phyloP scores from a whole-genome alignment of 37 sponge, comb jelly and placozoan species.

The Agelas oroides region DNA sequence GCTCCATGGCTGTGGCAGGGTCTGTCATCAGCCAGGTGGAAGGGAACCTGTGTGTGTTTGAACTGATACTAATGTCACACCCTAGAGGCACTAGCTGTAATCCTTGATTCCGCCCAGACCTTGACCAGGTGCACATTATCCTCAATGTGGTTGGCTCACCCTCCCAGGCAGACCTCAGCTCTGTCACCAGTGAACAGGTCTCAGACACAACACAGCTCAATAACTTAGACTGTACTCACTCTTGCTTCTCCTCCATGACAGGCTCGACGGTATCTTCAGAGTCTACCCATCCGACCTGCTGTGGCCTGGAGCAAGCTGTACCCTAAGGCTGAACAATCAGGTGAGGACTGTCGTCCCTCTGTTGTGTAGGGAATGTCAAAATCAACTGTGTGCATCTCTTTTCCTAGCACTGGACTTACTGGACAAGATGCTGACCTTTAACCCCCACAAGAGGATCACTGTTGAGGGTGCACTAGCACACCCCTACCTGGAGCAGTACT shows the following conservation, averaged over 20 bases:
- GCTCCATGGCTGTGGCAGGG: no score
- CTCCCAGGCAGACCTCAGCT: constrained; percentile 82
- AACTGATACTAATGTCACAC: not conserved
- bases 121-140: constrained; percentile 98
- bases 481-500: constrained; percentile 96
- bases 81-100: not conserved
- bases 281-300: constrained; percentile 88
- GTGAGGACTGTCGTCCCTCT: constrained; percentile 17
- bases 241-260: not conserved
- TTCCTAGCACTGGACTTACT: constrained; percentile 90
- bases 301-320: constrained; percentile 93
- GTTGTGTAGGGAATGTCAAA: no score
- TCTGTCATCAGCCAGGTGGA: not conserved
- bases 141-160: constrained; percentile 94
- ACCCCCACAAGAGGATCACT: constrained; percentile 92
- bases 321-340: constrained; percentile 86
- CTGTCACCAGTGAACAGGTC: constrained; percentile 96
- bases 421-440: constrained; percentile 97
- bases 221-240: not conserved
- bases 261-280: constrained; percentile 92
- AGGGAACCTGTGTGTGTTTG: not conserved
- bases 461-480: constrained; percentile 94
- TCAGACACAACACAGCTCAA: not conserved
- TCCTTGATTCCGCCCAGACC: constrained; percentile 33
- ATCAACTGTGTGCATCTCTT: not conserved